phyloP scores from a whole-genome alignment of 2,113 vertebrate species.

The Prionailurus viverrinus region DNA sequence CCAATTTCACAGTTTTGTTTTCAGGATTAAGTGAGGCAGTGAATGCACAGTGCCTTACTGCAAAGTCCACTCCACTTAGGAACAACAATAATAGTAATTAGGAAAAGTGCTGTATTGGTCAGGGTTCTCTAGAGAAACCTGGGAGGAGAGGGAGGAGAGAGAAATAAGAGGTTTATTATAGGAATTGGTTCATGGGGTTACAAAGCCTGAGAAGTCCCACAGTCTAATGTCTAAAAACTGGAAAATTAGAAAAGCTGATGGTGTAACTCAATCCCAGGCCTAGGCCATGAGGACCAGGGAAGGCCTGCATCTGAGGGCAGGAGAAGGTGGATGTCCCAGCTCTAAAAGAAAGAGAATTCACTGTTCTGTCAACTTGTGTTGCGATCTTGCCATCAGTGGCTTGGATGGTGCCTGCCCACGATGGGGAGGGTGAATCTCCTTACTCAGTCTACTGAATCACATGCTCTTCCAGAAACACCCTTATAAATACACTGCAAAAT shows the following conservation, averaged over 20 bases:
- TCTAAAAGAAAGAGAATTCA: not conserved
- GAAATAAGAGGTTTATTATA: not conserved
- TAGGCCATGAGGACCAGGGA: not conserved
- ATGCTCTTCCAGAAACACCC: not conserved
- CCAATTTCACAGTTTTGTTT: not conserved
- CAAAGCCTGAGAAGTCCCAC: not conserved
- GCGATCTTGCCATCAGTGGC: not conserved
- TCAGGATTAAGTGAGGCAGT: not conserved
- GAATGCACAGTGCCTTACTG: not conserved
- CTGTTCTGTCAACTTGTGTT: not conserved
- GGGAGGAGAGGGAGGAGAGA: not conserved
- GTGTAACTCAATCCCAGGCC: not conserved
- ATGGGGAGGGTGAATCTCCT: not conserved
- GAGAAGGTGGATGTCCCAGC: not conserved
- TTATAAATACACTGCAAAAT: not conserved
- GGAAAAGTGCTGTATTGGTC: not conserved
- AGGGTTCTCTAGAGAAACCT: not conserved
- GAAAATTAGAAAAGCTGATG: not conserved
- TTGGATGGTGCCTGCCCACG: not conserved
- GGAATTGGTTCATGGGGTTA: not conserved
- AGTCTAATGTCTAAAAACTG: not conserved
- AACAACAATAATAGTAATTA: not conserved
- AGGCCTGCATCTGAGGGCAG: not conserved
- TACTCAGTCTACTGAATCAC: not conserved
- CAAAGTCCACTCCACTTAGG: not conserved